These are phyloP conservation scores for Dicyrtomina minuta DNA, from an alignment of 2,888 invertebrate species.

Conservation along the genomic window DNA sequence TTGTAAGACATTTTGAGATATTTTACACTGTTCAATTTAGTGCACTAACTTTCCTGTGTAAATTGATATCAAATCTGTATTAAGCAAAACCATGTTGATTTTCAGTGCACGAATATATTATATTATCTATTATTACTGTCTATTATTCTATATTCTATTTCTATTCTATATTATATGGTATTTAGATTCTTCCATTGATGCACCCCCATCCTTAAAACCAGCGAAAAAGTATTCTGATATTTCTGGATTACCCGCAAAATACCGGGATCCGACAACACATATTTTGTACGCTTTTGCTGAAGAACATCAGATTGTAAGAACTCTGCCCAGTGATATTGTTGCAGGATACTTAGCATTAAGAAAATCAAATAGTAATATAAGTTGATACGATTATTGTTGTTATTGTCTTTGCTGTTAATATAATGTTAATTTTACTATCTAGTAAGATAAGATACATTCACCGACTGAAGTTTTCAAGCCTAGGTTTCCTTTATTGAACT, in stretches of 20 bases:
- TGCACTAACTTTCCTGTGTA: too few relatives aligned
- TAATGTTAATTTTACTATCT: too few relatives aligned
- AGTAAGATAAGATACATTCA: too few relatives aligned
- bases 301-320: conserved; percentile 81
- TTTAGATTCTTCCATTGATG: conserved; percentile 82
- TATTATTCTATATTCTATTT: too few relatives aligned
- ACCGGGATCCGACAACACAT: conserved; percentile 88
- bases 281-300: conserved; percentile 80
- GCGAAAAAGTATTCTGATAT: conserved; percentile 92
- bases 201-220: conserved; percentile 86
- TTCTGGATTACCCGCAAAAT: conserved; percentile 80
- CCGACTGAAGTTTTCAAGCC: too few relatives aligned
- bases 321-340: conserved; percentile 86
- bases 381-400: too few relatives aligned
- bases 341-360: conserved; percentile 83
- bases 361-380: conserved; percentile 66
- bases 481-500: too few relatives aligned
- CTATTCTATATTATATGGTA: too few relatives aligned
- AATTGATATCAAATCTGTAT: not conserved
- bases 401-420: too few relatives aligned
- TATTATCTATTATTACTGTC: too few relatives aligned
- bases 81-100: not conserved
- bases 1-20: conserved; percentile 61
- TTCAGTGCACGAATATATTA: too few relatives aligned
- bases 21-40: too few relatives aligned